A percentile compares a stretch with the other conserved stretches of the same genome.
Conservation (phyloP, 1,140 invertebrate genomes). For the Matsumurasca onukii region DNA sequence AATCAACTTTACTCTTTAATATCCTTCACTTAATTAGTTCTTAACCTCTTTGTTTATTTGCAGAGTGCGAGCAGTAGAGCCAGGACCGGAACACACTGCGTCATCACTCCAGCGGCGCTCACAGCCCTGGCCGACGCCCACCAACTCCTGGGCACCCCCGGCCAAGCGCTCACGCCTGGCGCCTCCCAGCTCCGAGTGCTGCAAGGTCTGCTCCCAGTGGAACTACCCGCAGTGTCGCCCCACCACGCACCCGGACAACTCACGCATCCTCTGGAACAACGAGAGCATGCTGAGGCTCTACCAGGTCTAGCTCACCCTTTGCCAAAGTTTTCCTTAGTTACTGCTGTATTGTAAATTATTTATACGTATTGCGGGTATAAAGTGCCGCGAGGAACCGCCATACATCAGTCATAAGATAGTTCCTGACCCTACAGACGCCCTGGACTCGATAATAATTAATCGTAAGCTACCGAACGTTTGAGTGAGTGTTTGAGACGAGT, state of each 20-base stretch:
- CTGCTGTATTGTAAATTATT: conserved; percentile 14
- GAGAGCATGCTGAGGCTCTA: conserved; percentile 36
- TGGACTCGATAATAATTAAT: conserved; percentile 23
- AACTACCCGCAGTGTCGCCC: conserved; percentile 33
- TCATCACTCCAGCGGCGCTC: conserved; percentile 20
- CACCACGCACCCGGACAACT: conserved; percentile 36
- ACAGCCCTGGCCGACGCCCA: conserved; percentile 1
- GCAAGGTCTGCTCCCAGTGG: conserved; percentile 34
- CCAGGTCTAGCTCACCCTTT: conserved; percentile 35
- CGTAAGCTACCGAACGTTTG: no score
- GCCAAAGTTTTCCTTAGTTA: conserved; percentile 31
- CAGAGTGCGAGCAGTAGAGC: conserved; percentile 29
- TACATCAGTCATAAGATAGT: conserved; percentile 32
- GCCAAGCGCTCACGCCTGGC: conserved; percentile 18
- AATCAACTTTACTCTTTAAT: no score
- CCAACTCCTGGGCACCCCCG: neutral
- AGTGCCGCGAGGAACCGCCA: conserved; percentile 15
- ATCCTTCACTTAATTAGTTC: no score
- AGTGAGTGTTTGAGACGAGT: no score
- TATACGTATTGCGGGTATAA: conserved; percentile 31
- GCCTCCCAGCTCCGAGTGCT: conserved; percentile 7
- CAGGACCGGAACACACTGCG: conserved; percentile 31
- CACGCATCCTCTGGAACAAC: conserved; percentile 38
- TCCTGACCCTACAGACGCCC: conserved; percentile 4
- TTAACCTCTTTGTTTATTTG: no score